Evolutionary conservation across 2,888 invertebrate species (phyloP), one percentile per base, ranked within the genome.

Genomic region (Maniola hyperantus): DNA sequence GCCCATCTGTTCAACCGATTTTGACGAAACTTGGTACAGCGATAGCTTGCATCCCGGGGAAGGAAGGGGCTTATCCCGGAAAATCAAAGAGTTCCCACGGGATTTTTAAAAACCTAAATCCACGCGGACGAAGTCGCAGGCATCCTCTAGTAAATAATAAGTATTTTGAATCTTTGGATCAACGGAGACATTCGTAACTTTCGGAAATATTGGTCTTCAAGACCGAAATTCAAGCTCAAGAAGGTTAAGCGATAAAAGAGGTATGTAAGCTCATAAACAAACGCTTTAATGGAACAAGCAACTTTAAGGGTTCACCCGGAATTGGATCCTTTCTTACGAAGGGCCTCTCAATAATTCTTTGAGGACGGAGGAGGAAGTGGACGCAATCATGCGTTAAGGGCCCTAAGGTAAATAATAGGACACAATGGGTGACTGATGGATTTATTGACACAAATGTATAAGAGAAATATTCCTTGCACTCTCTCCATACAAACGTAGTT

Each of bases 321-420:
- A 70, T 68, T 68, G 64, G 71, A 67, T 65, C 69, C 65, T 67
- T 65, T 66, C 58, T 61, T 63, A 48, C 42, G 15, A 11, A 71
- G 67, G 62, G 65, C 48, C 48, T 4, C 59, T 64, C 57, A 20
- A 42, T 67, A 60, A 71, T 67, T 58, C 68, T 68, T 65, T 55
- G 65, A 68, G 68, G 61, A n/a, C n/a, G n/a, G n/a, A n/a, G n/a
- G n/a, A n/a, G n/a, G 65, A 65, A 67, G 55, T 67, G 61, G 57
- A 46, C 58, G 62, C 62, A 65, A 68, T 65, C 61, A 65, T 39
- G 68, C 53, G 36, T 57, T 62, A 59, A 68, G 39, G 53, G 51
- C 34, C 46, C 36, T 39, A 5, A 42, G 42, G 42, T 42, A 18
- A 26, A 57, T 57, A 57, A 57, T 57, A 13, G 42, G 20, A 57